Evolutionary conservation across 2,888 invertebrate species (phyloP), one percentile per base, ranked within the genome.

Genomic region (Lycocerus yunnanus): DNA sequence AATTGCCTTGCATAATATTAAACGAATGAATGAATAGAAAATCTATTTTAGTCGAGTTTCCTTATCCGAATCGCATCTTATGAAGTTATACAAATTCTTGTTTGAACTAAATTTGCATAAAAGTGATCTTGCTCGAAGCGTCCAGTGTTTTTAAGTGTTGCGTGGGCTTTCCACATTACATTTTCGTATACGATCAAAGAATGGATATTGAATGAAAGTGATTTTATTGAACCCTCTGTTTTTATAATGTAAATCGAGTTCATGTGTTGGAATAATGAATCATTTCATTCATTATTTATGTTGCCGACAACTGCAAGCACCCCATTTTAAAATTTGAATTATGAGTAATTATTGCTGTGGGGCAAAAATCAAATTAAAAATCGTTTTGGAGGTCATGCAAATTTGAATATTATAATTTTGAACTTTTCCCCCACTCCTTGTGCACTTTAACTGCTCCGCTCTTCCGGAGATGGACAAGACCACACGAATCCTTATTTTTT

Each of bases 231-330:
- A 61, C 58, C 68, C 24, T 66, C 58, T 65, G 68, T 72, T 72
- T 69, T 73, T 74, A 71, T 71, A 68, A 76, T 75, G 78, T 68
- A 78, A 78, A 78, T 78, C 21, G 66, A 67, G 68, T 70, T 65
- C 77, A 66, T 77, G 76, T 78, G 77, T 78, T 77, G 77, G 78
- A 77, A 78, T 78, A 78, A 78, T 78, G 78, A 78, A 72, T 78
- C 78, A 78, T 71, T 71, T 74, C 68, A 71, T 72, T 75, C 73
- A 76, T 70, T 75, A 75, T 75, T 69, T 75, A 75, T 73, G 68
- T 58, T n/a, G 68, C 65, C 15, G 67, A 27, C 70, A 63, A 63
- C 20, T 18, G 15, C 68, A 61, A 69, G 69, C 68, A 72, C 61
- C 71, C 72, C 60, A 24, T 59, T 27, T 16, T 18, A 59, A 27